Evolutionary conservation across 2,888 invertebrate species (phyloP), one percentile per base, ranked within the genome.

Genomic region (Cistogaster globosa): DNA sequence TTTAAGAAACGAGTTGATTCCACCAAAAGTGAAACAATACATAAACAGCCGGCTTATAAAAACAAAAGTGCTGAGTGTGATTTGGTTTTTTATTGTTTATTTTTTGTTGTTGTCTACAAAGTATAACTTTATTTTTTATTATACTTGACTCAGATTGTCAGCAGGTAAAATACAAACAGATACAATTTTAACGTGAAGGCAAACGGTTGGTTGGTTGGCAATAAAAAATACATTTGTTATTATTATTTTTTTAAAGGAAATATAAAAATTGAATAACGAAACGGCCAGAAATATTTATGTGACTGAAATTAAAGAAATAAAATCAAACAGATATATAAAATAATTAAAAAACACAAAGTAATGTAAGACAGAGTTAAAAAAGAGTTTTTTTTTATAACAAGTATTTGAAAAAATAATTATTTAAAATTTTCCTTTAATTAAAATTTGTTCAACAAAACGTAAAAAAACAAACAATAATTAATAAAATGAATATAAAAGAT

Each of bases 111-210:
- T 53, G 22, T 32, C 38, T 53, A 60, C 60, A 22, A 51, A 68
- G 67, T 58, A 71, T 58, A 72, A 58, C 9, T 60, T 71, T 60
- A 58, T 51, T 62, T 51, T 62, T 74, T n/a, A 62, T 74, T 62
- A 80, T 72, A 63, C 53, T 77, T 58, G 72, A n/a, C 72, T 76
- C 22, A 38, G 75, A 53, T 55, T 58, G 71, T 22, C 81, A 79
- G 71, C 78, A 85, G 82, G 71, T 72, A 82, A 71, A 71, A 78
- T 45, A 48, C 65, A 78, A 78, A 71, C 85, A 85, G 85, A 82
- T 79, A 82, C 78, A 79, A 79, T 79, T 78, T 63, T 75, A 85
- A 85, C 85, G 85, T 79, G 63, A 78, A 82, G 48, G 60, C 78
- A 82, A 71, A 9, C 67, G 65, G 78, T 67, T 53, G 77, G 22